A percentile compares a stretch with the other conserved stretches of the same genome.
Evolutionary conservation across 2,888 invertebrate species (phyloP).

Genomic region (Drosophila paramelanica): DNA sequence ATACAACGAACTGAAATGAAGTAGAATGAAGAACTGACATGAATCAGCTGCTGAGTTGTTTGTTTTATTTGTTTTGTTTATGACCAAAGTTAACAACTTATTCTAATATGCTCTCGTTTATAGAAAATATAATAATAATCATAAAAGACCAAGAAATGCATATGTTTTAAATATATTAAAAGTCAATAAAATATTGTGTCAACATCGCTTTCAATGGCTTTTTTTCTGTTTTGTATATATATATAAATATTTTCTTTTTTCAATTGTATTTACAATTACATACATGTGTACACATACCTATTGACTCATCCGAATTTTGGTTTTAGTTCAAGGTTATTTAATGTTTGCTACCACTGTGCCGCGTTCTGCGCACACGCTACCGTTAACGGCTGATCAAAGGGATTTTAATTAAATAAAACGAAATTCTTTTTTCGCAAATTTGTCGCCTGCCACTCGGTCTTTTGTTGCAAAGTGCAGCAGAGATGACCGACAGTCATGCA

Average conservation of each 20-base stretch:
- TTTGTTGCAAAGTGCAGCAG: conserved; percentile 51
- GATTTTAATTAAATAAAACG: conserved; percentile 66
- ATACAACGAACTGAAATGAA: background rate
- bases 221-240: background rate
- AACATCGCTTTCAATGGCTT: background rate
- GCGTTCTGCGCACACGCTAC: conserved; percentile 31
- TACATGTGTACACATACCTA: background rate
- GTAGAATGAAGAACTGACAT: conserved; percentile 5
- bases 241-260: background rate
- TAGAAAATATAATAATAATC: background rate
- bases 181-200: conserved; percentile 6
- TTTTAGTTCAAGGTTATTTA: conserved; percentile 35
- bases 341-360: conserved; percentile 34
- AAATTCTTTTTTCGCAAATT: conserved; percentile 61
- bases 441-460: conserved; percentile 42
- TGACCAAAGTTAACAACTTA: background rate
- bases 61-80: conserved; percentile 7
- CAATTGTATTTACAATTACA: background rate
- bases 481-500: conserved; percentile 25
- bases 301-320: background rate
- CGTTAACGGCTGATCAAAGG: conserved; percentile 44
- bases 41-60: conserved; percentile 14
- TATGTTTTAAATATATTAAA: background rate
- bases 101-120: background rate
- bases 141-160: background rate